These are phyloP conservation scores for Eurypyga helias DNA, from an alignment of 2,113 vertebrate genomes.

Conservation along the genomic window DNA sequence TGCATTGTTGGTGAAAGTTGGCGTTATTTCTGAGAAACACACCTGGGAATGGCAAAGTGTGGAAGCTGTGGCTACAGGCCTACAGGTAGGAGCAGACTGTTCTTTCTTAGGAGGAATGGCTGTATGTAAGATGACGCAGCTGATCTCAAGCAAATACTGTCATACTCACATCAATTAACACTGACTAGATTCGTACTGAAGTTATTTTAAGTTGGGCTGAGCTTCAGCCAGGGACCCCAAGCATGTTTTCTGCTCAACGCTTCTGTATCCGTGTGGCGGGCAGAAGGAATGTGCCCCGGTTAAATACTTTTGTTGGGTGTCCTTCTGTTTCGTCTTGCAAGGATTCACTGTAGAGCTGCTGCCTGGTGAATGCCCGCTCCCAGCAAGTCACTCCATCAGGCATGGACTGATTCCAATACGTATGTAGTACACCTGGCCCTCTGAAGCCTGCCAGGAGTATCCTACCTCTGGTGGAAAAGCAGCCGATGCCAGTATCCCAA, in stretches of 20 bases:
- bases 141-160: neutral
- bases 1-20: conserved; percentile 94
- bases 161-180: neutral
- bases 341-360: neutral
- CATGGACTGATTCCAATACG: neutral
- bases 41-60: conserved; percentile 96
- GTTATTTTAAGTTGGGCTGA: neutral
- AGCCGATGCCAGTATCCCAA: neutral
- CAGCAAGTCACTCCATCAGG: neutral
- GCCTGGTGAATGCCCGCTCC: neutral
- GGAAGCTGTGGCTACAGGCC: conserved; percentile 94
- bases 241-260: neutral
- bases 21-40: conserved; percentile 90
- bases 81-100: conserved; percentile 82
- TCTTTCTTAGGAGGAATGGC: neutral
- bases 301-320: neutral
- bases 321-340: neutral
- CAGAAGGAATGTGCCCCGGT: neutral
- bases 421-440: rapidly evolving
- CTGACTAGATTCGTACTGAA: neutral
- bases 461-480: neutral
- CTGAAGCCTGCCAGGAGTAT: neutral
- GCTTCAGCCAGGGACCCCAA: neutral
- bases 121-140: neutral
- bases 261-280: neutral